Base-by-base conservation (phyloP, 1,140 invertebrate genomes). In the Eriocheir sinensis region DNA sequence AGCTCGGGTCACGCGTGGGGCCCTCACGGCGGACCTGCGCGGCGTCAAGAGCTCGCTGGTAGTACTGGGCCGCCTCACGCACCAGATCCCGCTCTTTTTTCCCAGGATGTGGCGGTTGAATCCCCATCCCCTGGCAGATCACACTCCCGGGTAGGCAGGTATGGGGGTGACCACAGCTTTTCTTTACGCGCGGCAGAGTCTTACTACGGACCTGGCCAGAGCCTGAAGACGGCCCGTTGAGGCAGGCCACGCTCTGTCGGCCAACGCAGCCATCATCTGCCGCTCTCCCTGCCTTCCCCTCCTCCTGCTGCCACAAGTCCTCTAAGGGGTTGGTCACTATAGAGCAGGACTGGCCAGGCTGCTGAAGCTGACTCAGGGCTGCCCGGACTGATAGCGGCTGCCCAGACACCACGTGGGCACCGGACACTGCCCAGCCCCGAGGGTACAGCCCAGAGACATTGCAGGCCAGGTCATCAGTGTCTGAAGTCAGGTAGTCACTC, bases 361-460 rank as follows among this genome's bases (percentile, higher is more conserved):
- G 79, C 38, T 85, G 80, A 15, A 93, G 32, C 0, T 91, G 93
- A n/a, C 38, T 91, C 0, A 94, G 53, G 9, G 83, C 93, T 34
- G 89, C 93, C 12, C 93, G 41, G 34, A 94, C 93, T 27, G 93
- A 94, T 30, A 94, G 44, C n/a, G 93, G 93, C 89, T 94, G 93
- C 38, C 93, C 93, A 6, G 93, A 94, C 8, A 94, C 40, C 38
- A 94, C 88, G 15, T 91, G 89, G 4, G 38, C 60, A 15, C 93
- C 93, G n/a, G 93, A 94, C 27, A 94, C 81, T 40, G 93, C 93
- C 93, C 93, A 94, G 53, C 93, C 93, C 85, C 93, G 80, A n/a
- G 93, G 93, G 27, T 94, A 94, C 27, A 94, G 91, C 80, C 83
- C 83, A 72, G 80, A 81, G 3, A 94, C 93, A 86, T 83, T 90